These are phyloP conservation scores for Micrasema longulum DNA, from an alignment of 1,140 invertebrate genomes.

Conservation along the genomic window DNA sequence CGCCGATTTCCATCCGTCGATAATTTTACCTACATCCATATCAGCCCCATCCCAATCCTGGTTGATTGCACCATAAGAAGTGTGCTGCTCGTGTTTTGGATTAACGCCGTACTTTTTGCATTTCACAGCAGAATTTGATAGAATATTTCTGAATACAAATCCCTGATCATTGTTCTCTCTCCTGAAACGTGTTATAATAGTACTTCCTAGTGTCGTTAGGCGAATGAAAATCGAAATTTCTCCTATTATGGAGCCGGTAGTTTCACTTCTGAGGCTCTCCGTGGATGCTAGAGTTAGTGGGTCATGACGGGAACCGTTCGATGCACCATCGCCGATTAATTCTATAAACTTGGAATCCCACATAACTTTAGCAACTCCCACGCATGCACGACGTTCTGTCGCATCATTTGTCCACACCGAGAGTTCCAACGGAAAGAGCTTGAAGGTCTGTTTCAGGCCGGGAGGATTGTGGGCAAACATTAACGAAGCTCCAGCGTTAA, in stretches of 20 bases:
- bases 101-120: slow-evolving; percentile 35
- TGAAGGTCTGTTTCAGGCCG: slow-evolving; percentile 31
- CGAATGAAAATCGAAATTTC: background rate
- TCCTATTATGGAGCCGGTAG: slow-evolving; percentile 17
- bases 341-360: slow-evolving; percentile 36
- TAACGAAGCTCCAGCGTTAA: slow-evolving; percentile 36
- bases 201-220: slow-evolving; percentile 27
- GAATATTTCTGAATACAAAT: slow-evolving; percentile 14
- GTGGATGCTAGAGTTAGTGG: background rate
- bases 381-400: slow-evolving; percentile 17
- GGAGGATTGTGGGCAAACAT: slow-evolving; percentile 37
- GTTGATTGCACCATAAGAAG: background rate
- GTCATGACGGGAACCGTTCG: no score
- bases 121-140: background rate
- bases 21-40: slow-evolving; percentile 23
- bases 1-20: background rate
- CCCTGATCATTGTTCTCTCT: background rate
- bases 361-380: slow-evolving; percentile 31
- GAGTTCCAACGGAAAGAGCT: slow-evolving; percentile 26
- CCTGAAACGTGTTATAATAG: slow-evolving; percentile 27
- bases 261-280: slow-evolving; percentile 15
- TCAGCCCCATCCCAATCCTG: background rate
- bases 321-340: no score
- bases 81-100: background rate
- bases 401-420: slow-evolving; percentile 38